Base-by-base conservation (phyloP, 1,140 invertebrate genomes). In the Stegodyphus mimosarum region DNA sequence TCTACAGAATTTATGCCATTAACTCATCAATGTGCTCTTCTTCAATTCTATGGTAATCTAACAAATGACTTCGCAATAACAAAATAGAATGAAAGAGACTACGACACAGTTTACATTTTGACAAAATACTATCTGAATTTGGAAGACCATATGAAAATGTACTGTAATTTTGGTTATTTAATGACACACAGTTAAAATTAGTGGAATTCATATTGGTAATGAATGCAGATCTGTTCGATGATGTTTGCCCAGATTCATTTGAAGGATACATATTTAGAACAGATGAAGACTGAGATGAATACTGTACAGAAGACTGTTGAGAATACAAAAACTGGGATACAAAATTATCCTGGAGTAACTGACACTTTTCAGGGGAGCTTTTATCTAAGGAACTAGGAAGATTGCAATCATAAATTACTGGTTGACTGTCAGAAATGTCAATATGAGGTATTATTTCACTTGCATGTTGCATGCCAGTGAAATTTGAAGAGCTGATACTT, bases 291-390 rank as follows among this genome's bases (percentile, higher is more conserved):
- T 52, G 83, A 33, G 83, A 64, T 11, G 50, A 11, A 86, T 77
- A 86, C 51, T 86, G 83, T 6, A 86, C 49, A 18, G 48, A 49
- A 71, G 83, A 33, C 55, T 86, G 83, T 33, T 86, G 83, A 72
- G 83, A 63, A 86, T 77, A 78, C 48, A 86, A 86, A 78, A 77
- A 86, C 50, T 86, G 83, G 9, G 83, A 86, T 64, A 86, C 73
- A 78, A 78, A 86, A 73, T 60, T 86, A 51, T 86, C 83, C 78
- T 70, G 83, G 17, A 86, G 73, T 5, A 86, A 18, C 53, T 77
- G 83, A 64, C 75, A 86, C 63, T 78, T 85, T 9, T 85, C 83
- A 52, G 66, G 5, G 7, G 48, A 18, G 55, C 67, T 71, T 78
- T 85, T 86, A 77, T 86, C 83, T 17, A 86, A 60, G 7, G 83